Evolutionary conservation across 1,140 invertebrate species (phyloP), one percentile per base, ranked within the genome.

Genomic region (Pogonus chalceus): DNA sequence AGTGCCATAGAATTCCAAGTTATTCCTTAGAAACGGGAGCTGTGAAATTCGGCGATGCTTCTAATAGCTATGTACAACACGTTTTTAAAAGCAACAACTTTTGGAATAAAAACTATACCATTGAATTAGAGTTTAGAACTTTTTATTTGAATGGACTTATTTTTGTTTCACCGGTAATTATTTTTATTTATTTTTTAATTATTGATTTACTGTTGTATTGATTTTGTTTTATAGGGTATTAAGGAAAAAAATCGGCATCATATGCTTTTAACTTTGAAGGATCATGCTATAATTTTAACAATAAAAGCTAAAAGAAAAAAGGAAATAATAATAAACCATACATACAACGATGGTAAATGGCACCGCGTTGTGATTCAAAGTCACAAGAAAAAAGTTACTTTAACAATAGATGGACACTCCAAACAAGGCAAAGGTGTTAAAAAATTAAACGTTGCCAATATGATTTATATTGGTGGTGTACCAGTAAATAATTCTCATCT

Each of bases 91-190:
- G 75, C 20, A 74, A 79, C 31, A 77, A 77, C 60, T 79, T 83
- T 54, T 80, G 85, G 73, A 77, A 80, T 54, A 80, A 80, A 55
- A 80, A 83, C 61, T 91, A 90, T 61, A 76, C 79, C 4, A 71
- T 94, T 24, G 81, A 85, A 51, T 84, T 95, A 58, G 82, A 89
- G 59, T 89, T 95, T 63, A 73, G 91, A 22, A 94, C 91, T 0
- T 92, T 87, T 63, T 88, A 91, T 69, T 80, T 82, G 0, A 84
- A 92, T 63, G 92, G 91, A 31, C 66, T 93, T 51, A 68, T 96
- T 2, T 83, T 90, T 49, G 72, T 91, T 2, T 77, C 87, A 35
- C 80, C 83, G 10, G 85, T 87, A 75, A 72, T 69, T 52, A 50
- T 58, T 37, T 46, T 20, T 46, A 39, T 10, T 35, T 43, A 54